Conservation (phyloP, 1,140 invertebrate species). For the Hycleus phaleratus region DNA sequence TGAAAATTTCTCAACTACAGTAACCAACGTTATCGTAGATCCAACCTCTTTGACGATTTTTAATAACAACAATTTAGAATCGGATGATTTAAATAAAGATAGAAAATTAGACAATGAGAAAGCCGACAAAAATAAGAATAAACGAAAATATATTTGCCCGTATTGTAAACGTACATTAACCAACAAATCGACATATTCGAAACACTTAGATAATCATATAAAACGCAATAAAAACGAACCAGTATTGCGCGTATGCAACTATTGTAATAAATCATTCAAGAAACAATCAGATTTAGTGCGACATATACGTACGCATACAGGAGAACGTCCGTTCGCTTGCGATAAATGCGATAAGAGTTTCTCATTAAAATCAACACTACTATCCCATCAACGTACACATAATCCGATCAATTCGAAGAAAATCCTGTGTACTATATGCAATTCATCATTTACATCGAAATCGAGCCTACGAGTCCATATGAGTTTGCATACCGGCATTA, state of each 20-base stretch:
- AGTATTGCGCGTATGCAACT: constrained; percentile 20
- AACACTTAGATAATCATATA: constrained; percentile 16
- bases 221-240: background rate
- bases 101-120: background rate
- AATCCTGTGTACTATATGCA: constrained; percentile 54
- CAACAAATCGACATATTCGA: constrained; percentile 10
- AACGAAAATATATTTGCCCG: constrained; percentile 14
- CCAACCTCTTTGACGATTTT: too few relatives aligned
- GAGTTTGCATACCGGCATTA: constrained; percentile 40
- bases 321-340: constrained; percentile 60
- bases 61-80: background rate
- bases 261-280: constrained; percentile 31
- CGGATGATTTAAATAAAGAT: background rate
- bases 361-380: constrained; percentile 58
- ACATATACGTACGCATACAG: constrained; percentile 53
- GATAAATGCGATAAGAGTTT: constrained; percentile 57
- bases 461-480: constrained; percentile 65
- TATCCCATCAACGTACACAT: constrained; percentile 54
- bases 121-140: constrained; percentile 1
- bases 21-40: too few relatives aligned
- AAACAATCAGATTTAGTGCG: constrained; percentile 37
- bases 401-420: constrained; percentile 43
- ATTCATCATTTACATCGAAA: constrained; percentile 51
- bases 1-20: too few relatives aligned
- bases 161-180: constrained; percentile 22